Conservation (phyloP, 2,888 invertebrate genomes). For the Chalcosyrphus nemorum region DNA sequence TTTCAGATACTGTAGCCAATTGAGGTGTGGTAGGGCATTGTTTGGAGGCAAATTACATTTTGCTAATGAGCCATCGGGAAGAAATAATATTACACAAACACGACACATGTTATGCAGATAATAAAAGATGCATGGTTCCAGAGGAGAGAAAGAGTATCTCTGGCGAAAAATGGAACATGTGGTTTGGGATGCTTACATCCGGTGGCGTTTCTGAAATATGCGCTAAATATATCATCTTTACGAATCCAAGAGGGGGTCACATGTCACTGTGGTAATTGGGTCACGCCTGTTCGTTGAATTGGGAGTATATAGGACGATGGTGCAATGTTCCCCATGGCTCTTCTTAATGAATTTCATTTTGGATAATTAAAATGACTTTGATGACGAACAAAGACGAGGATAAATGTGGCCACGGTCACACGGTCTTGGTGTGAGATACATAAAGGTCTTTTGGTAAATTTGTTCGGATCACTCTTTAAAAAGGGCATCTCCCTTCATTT, state of each 20-base stretch:
- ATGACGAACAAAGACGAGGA: background rate
- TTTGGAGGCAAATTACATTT: background rate
- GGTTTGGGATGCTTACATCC: conserved; percentile 7
- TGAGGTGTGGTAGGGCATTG: conserved; percentile 13
- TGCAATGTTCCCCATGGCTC: background rate
- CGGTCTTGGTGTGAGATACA: too few species aligned
- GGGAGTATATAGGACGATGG: background rate
- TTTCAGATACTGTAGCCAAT: background rate
- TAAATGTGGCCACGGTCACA: too few species aligned
- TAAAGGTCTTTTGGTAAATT: too few species aligned
- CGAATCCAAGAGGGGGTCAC: background rate
- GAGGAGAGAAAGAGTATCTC: background rate
- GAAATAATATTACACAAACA: background rate
- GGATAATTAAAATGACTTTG: background rate
- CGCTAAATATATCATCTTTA: conserved; percentile 12
- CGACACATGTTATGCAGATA: background rate
- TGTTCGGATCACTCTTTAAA: too few species aligned
- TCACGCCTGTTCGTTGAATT: conserved; percentile 4
- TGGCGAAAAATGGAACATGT: conserved; percentile 9
- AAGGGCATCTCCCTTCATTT: too few species aligned
- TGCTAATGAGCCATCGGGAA: background rate
- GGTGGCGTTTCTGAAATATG: conserved; percentile 1
- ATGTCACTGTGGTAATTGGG: conserved; percentile 33
- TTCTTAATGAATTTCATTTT: background rate
- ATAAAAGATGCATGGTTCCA: background rate